These are phyloP conservation scores for Gorsachius magnificus DNA, from an alignment of 2,797 vertebrate genomes.

Conservation along the genomic window DNA sequence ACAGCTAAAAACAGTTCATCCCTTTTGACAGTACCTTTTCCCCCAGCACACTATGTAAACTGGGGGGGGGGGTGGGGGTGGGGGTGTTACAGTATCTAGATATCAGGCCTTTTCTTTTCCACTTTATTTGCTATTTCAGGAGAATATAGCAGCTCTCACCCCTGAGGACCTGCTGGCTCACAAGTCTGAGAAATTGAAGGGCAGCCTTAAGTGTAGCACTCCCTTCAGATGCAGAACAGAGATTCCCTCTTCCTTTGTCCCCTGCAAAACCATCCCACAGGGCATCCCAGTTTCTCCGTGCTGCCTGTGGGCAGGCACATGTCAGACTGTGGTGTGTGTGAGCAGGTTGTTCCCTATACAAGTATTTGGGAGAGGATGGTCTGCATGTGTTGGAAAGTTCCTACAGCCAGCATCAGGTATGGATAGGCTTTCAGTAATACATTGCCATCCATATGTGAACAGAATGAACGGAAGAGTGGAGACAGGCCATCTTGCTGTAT, in stretches of 20 bases:
- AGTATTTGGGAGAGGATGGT: not conserved
- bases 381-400: not conserved
- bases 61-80: not conserved
- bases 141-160: not conserved
- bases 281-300: not conserved
- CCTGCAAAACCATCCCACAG: not conserved
- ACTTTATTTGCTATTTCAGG: not conserved
- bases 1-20: not conserved
- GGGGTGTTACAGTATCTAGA: not conserved
- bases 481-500: not conserved
- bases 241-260: not conserved
- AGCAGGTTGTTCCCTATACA: not conserved
- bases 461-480: not conserved
- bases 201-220: not conserved
- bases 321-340: not conserved
- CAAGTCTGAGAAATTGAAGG: not conserved
- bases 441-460: not conserved
- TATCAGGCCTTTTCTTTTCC: not conserved
- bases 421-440: not conserved
- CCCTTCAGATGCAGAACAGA: not conserved
- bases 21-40: not conserved
- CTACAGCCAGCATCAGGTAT: not conserved
- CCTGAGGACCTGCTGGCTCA: not conserved
- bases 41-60: not conserved
- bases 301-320: fast-evolving